phyloP scores from a whole-genome alignment of 2,797 vertebrate genomes.

The Pseudomugil gertrudae region DNA sequence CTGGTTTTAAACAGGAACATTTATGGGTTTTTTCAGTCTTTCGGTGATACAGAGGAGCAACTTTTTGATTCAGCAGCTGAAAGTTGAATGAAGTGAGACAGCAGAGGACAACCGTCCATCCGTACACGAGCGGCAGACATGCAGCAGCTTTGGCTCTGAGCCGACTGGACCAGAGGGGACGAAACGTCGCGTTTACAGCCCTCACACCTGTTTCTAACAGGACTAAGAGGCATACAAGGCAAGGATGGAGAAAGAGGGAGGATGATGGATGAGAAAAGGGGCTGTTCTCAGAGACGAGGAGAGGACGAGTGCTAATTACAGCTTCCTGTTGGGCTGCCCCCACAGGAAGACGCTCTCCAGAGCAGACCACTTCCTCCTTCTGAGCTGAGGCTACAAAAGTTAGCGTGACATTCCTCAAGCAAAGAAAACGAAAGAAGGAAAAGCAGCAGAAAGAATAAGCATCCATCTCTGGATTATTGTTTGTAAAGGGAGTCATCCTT shows the following conservation, averaged over 20 bases:
- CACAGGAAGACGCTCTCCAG: conserved; percentile 79
- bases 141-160: conserved; percentile 19
- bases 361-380: conserved; percentile 75
- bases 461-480: no score
- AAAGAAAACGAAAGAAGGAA: conserved; percentile 4
- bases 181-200: neutral
- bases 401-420: conserved; percentile 45
- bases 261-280: neutral
- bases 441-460: no score
- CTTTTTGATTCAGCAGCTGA: no score
- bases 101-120: conserved; percentile 22
- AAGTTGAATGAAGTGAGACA: neutral
- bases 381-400: conserved; percentile 12
- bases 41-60: neutral
- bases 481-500: no score
- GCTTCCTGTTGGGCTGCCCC: conserved; percentile 76
- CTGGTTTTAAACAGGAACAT: conserved; percentile 11
- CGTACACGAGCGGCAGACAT: neutral
- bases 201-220: conserved; percentile 38
- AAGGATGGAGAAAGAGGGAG: conserved; percentile 16
- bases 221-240: neutral
- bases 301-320: conserved; percentile 65
- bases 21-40: neutral
- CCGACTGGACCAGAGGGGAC: conserved; percentile 39
- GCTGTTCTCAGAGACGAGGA: conserved; percentile 33